Base-by-base conservation (phyloP, 2,113 vertebrate genomes). In the Balaenoptera acutorostrata region DNA sequence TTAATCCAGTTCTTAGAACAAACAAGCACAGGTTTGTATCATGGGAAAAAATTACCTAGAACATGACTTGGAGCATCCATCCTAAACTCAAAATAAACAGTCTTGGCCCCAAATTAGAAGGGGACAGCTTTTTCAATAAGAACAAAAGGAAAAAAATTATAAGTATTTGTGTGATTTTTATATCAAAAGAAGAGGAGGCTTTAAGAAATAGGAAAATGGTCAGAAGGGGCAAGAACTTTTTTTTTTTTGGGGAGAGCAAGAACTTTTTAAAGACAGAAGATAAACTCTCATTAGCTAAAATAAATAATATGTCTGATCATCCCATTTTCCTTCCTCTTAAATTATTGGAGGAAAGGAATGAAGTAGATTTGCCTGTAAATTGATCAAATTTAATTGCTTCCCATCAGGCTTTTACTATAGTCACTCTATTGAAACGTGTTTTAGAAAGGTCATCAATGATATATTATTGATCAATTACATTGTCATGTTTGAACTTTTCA, bases 371-470 rank as follows among this genome's bases (percentile, higher is more conserved):
- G 0, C 31, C 33, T 74, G 8, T 44, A 84, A 84, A 72, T 5
- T 63, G 13, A 72, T 92, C 77, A 85, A 61, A 5, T 59, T 21
- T 81, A 61, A 78, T 71, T 89, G n/a, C 41, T 87, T 57, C n/a
- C 20, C 39, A 66, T 66, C n/a, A 36, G 20, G 8, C 2, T 36
- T 52, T 80, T 14, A 85, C 31, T 85, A 12, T 1, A 71, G 44
- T 21, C 69, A 36, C 12, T 49, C 21, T 52, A 46, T 44, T 69
- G 39, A 66, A 91, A 80, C 8, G 36, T 72, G 31, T 77, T 86
- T 94, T 52, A n/a, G 33, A 49, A 91, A 68, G 29, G 49, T 72
- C 66, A 55, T 59, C 18, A 78, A 13, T 88, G 63, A 83, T 0
- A 31, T n/a, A 11, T 69, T 83, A 66, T n/a, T 78, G 18, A 77